Percentiles rank a stretch among this genome's conserved stretches.
These are phyloP conservation scores for Porites evermanni DNA, from an alignment of 92 coral and sea anemone genomes.

Conservation along the genomic window DNA sequence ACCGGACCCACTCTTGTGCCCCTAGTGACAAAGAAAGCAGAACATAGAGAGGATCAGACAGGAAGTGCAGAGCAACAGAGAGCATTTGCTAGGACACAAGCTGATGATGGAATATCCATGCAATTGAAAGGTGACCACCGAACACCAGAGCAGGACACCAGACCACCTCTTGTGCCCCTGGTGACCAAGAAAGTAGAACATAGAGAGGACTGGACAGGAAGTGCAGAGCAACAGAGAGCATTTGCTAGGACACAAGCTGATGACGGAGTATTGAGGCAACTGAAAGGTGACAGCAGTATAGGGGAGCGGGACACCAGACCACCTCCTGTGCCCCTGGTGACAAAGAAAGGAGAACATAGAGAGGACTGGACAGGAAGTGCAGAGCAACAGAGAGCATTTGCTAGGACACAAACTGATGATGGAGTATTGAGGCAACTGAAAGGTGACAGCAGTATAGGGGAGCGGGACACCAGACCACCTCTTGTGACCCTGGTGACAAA, in stretches of 20 bases:
- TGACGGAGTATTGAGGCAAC: neutral
- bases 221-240: neutral
- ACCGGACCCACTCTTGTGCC: too few species aligned
- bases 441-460: neutral
- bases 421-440: neutral
- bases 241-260: neutral
- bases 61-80: too few species aligned
- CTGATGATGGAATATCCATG: neutral
- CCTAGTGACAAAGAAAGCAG: too few species aligned
- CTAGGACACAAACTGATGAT: neutral
- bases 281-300: neutral
- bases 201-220: slow-evolving; percentile 3
- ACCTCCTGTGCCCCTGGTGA: too few species aligned
- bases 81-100: too few species aligned
- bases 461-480: neutral
- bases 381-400: neutral
- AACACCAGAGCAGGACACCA: neutral
- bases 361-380: slow-evolving; percentile 7
- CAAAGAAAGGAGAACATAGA: too few species aligned
- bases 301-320: too few species aligned
- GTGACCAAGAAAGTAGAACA: too few species aligned
- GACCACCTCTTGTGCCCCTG: too few species aligned
- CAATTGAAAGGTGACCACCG: neutral
- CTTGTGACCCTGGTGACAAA: neutral
- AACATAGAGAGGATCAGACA: neutral